Evolutionary conservation across 2,888 invertebrate species (phyloP).

Genomic region (Drosophila vallismaia): DNA sequence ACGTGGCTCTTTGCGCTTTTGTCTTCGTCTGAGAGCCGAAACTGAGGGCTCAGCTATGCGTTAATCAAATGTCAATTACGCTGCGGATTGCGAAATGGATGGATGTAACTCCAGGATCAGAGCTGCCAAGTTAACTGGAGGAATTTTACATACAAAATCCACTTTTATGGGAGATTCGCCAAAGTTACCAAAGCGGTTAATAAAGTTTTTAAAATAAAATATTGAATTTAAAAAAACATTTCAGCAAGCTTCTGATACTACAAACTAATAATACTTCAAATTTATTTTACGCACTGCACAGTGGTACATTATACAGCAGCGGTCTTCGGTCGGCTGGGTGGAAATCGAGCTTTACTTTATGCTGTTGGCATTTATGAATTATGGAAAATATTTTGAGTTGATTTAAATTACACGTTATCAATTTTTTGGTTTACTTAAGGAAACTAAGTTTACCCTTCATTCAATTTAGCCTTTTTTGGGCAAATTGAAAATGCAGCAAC

Average conservation of each 20-base stretch:
- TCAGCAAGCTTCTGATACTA: no score
- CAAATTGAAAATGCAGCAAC: constrained; percentile 3
- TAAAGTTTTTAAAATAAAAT: no score
- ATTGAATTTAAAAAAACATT: no score
- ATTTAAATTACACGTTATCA: no score
- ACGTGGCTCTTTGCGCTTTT: constrained; percentile 40
- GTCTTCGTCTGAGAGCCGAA: constrained; percentile 25
- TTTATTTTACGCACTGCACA: no score
- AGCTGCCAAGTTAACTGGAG: background rate
- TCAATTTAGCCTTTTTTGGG: constrained; percentile 1
- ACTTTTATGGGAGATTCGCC: background rate
- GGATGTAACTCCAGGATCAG: constrained; percentile 12
- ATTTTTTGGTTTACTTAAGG: no score
- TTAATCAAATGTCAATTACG: constrained; percentile 73
- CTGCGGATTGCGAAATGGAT: constrained; percentile 48
- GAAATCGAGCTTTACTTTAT: no score
- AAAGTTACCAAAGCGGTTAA: background rate
- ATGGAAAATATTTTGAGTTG: no score
- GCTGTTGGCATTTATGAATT: no score
- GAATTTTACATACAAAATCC: background rate
- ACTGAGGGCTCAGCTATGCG: constrained; percentile 39
- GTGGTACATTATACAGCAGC: no score
- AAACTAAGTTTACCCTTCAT: background rate
- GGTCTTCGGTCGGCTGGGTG: no score
- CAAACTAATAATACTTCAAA: no score